Conservation (phyloP, 2,113 vertebrate species). For the Serilophus lunatus region DNA sequence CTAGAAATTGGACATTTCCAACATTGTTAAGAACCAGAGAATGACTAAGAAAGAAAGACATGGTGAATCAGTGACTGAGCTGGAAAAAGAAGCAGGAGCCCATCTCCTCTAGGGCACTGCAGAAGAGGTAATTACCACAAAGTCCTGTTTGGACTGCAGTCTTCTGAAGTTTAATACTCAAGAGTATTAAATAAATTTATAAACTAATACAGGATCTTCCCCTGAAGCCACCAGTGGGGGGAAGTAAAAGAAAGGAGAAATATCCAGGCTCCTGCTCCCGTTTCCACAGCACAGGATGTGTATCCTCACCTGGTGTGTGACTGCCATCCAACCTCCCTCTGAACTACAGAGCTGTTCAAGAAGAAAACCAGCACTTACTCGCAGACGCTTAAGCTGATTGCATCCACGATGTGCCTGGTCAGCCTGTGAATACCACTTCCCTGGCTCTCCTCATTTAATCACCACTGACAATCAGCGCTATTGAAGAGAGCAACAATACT, state of each 20-base stretch:
- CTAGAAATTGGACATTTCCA: not conserved
- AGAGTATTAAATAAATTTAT: too few relatives aligned
- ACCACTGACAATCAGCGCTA: slow-evolving; percentile 36
- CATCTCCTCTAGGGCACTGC: not conserved
- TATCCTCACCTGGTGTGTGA: not conserved
- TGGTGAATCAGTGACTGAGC: not conserved
- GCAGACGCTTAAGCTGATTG: slow-evolving; percentile 20
- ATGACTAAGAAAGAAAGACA: not conserved
- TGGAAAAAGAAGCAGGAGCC: not conserved
- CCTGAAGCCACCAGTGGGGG: not conserved
- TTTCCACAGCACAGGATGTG: too few relatives aligned
- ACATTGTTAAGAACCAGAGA: not conserved
- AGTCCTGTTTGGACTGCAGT: not conserved
- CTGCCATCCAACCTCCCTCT: not conserved
- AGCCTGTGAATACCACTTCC: not conserved
- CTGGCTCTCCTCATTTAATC: slow-evolving; percentile 20
- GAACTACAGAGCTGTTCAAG: not conserved
- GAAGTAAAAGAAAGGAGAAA: not conserved
- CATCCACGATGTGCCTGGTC: slow-evolving; percentile 13
- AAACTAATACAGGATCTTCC: too few relatives aligned
- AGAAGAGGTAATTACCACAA: not conserved
- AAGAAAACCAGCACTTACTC: not conserved
- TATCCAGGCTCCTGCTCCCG: not conserved
- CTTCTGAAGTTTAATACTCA: not conserved
- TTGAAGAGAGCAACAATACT: slow-evolving; percentile 27